Base-by-base conservation (phyloP, 2,888 invertebrate species). In the Crioceris asparagi region DNA sequence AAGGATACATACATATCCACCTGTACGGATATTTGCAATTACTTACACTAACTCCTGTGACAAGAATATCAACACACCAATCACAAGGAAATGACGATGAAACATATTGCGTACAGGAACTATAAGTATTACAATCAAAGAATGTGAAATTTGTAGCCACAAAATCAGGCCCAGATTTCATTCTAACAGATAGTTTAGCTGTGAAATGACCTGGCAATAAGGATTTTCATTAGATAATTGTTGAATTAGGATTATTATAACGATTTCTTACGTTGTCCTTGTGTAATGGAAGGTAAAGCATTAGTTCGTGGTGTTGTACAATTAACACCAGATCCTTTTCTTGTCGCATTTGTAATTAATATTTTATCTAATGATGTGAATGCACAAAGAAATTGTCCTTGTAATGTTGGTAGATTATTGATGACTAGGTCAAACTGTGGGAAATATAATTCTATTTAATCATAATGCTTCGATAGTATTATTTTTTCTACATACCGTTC, bases 141-240 rank as follows among this genome's bases (percentile, higher is more conserved):
- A 98, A 97, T 23, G 94, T 96, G 63, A 98, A 96, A 67, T 96
- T 90, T 4, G 94, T 93, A 12, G 92, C 87, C 29, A 96, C 96
- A 59, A 98, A 84, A 67, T 97, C 93, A 18, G 91, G 91, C 32
- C 85, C 91, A 57, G 79, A 82, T 49, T 83, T 80, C 69, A 91
- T 92, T 51, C 92, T 76, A 40, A 96, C 90, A 15, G 94, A 92
- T 43, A 96, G 67, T 60, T 88, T 88, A 35, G 94, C 91, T 29
- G 88, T 90, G 57, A 96, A 92, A 63, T 94, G 91, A 71, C 94
- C 79, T 79, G 63, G 17, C 68, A 67, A 36, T 17, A 14, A 23
- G 32, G 11, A 25, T 4, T 6, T 6, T 3, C 3, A 25, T 25
- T 25, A 3, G 6, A 12, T 12, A 25, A 25, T 4, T 6, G 12